Conservation (phyloP, 2,888 invertebrate genomes). For the Phymatocera aterrima region DNA sequence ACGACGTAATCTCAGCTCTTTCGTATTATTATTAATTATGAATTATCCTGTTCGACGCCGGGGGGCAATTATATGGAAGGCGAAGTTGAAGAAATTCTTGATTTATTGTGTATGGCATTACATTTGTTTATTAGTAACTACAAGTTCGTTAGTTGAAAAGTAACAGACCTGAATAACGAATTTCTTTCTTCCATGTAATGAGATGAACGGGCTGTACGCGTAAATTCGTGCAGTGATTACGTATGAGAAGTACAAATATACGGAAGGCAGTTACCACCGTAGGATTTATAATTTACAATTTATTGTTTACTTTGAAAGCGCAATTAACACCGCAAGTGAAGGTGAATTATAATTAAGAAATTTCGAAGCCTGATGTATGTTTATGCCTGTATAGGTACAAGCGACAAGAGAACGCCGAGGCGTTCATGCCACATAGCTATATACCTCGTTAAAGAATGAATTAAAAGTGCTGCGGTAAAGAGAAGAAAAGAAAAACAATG, state of each 20-base stretch:
- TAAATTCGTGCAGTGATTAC: background rate
- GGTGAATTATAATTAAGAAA: conserved; percentile 5
- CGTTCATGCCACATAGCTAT: background rate
- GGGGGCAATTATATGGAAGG: background rate
- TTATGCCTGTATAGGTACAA: background rate
- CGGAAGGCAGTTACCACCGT: background rate
- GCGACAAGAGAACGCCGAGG: background rate
- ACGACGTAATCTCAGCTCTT: conserved; percentile 9
- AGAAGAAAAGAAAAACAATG: no score
- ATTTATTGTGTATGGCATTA: background rate
- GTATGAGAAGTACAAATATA: background rate
- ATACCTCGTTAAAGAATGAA: background rate
- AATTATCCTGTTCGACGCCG: background rate
- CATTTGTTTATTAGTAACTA: conserved; percentile 9
- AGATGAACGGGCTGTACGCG: background rate
- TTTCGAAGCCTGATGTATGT: background rate
- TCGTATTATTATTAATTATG: conserved; percentile 10
- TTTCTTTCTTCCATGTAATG: background rate
- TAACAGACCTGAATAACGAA: background rate
- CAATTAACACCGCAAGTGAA: background rate
- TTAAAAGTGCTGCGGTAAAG: background rate
- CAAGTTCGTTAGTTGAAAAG: background rate
- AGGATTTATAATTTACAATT: conserved; percentile 5
- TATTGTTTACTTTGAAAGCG: conserved; percentile 9
- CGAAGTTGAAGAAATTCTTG: background rate